Evolutionary conservation across 2,888 invertebrate genomes (phyloP).

Genomic region (Thyatira batis): DNA sequence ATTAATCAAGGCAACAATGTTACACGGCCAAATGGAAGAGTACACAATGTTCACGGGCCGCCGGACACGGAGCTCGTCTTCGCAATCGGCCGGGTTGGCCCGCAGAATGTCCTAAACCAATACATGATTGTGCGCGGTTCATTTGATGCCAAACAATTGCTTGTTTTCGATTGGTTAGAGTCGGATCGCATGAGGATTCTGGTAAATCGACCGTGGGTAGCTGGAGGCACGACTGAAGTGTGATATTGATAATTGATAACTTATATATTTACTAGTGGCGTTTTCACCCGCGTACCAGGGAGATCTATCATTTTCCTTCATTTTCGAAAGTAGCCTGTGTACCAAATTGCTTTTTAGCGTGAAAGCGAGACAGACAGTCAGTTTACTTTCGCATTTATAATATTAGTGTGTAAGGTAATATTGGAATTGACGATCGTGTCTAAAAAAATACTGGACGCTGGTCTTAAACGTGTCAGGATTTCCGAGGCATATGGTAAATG

Average conservation of each 20-base stretch:
- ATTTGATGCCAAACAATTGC: conserved; percentile 37
- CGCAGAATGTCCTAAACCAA: conserved; percentile 44
- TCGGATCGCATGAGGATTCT: conserved; percentile 1
- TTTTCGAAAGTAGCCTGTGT: no score
- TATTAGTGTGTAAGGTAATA: no score
- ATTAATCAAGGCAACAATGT: conserved; percentile 27
- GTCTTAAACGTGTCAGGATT: no score
- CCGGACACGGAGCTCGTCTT: conserved; percentile 27
- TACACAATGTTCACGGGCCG: conserved; percentile 24
- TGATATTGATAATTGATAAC: neutral
- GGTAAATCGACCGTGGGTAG: neutral
- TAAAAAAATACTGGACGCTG: no score
- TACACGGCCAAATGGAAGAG: conserved; percentile 30
- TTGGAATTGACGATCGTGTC: no score
- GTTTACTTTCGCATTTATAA: no score
- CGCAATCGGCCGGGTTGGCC: conserved; percentile 22
- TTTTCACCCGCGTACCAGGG: no score
- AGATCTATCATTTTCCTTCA: neutral
- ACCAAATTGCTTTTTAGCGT: no score
- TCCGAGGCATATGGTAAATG: no score
- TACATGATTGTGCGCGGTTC: conserved; percentile 40
- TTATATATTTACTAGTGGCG: no score
- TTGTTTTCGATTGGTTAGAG: conserved; percentile 14
- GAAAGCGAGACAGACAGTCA: no score
- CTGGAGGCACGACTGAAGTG: neutral